These are phyloP conservation scores for Lophura nycthemera DNA, from an alignment of 2,113 vertebrate species.

Conservation along the genomic window DNA sequence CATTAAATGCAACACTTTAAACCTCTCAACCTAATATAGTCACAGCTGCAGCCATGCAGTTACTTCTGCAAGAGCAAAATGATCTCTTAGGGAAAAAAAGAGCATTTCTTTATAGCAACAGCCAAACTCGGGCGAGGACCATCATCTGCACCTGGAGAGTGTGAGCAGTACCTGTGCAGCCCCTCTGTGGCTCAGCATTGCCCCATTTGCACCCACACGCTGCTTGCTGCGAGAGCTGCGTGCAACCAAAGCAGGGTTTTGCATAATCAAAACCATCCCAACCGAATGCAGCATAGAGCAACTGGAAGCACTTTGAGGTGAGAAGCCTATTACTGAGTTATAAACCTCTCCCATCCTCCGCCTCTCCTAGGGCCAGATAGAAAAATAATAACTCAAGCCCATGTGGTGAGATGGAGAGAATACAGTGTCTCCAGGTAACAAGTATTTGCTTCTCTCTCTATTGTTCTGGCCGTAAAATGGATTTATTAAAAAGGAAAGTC, in stretches of 20 bases:
- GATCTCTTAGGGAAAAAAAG: background rate
- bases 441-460: background rate
- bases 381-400: background rate
- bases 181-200: background rate
- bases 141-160: background rate
- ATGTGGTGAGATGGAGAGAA: background rate
- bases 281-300: background rate
- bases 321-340: slow-evolving; percentile 2
- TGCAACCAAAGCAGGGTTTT: fast-evolving
- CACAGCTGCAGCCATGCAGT: background rate
- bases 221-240: background rate
- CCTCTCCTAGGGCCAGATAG: background rate
- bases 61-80: background rate
- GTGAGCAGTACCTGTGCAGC: background rate
- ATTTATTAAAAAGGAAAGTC: slow-evolving; percentile 2
- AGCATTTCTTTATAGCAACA: fast-evolving
- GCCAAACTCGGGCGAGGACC: fast-evolving
- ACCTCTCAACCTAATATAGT: fast-evolving
- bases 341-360: slow-evolving; percentile 26
- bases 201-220: background rate
- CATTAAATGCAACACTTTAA: background rate
- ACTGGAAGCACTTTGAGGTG: slow-evolving; percentile 6
- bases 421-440: background rate
- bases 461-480: slow-evolving; percentile 31
- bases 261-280: background rate